Percentiles rank a stretch among this genome's conserved stretches.
Conservation (phyloP, 2,797 vertebrate genomes). For the Harpagifer antarcticus region DNA sequence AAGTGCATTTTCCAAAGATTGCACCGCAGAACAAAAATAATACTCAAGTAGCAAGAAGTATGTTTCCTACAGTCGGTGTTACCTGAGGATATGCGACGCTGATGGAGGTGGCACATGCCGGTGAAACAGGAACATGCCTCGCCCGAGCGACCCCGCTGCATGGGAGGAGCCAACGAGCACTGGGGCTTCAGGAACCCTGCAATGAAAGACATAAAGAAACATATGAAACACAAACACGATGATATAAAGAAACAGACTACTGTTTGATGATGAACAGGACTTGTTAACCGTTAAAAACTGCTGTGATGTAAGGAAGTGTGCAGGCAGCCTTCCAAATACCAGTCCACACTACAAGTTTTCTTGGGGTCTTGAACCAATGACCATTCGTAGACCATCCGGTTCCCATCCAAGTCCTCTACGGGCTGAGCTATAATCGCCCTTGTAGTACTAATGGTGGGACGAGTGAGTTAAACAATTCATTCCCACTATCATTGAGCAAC, state of each 20-base stretch:
- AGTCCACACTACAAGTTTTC: no score
- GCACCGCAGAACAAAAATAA: not conserved
- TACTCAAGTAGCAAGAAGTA: not conserved
- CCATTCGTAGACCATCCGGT: no score
- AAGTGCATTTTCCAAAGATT: not conserved
- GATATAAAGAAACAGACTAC: not conserved
- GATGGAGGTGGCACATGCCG: constrained; percentile 86
- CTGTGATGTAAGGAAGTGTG: not conserved
- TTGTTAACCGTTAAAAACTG: not conserved
- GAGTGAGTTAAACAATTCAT: not conserved
- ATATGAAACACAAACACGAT: not conserved
- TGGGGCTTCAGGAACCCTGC: constrained; percentile 89
- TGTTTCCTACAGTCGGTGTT: constrained; percentile 44
- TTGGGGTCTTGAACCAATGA: no score
- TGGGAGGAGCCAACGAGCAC: constrained; percentile 86
- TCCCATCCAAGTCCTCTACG: no score
- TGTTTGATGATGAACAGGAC: not conserved
- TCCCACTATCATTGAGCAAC: constrained; percentile 1
- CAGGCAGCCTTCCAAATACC: no score
- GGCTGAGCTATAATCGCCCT: not conserved
- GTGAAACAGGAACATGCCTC: constrained; percentile 87
- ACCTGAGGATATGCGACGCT: constrained; percentile 87
- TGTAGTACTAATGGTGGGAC: not conserved
- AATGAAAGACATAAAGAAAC: constrained; percentile 26
- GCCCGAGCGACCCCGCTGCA: constrained; percentile 82